phyloP scores from a whole-genome alignment of 2,113 vertebrate genomes.

The Grammomys dolichurus region DNA sequence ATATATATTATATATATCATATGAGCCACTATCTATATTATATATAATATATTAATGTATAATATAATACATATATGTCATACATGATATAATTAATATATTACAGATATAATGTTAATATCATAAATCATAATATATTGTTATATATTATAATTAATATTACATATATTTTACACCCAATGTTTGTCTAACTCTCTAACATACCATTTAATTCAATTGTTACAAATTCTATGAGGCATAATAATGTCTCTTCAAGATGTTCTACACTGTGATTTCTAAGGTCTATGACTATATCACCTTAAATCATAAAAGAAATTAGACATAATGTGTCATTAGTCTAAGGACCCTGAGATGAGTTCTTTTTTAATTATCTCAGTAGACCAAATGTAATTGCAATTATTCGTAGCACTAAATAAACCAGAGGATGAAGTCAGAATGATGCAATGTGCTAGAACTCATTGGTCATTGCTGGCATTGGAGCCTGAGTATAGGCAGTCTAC shows the following conservation, averaged over 20 bases:
- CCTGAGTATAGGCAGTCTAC: not conserved
- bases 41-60: not conserved
- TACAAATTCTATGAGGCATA: not conserved
- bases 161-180: not conserved
- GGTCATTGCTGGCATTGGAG: not conserved
- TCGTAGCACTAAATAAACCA: not conserved
- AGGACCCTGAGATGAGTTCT: not conserved
- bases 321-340: not conserved
- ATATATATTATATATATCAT: not conserved
- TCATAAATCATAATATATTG: not conserved
- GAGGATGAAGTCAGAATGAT: not conserved
- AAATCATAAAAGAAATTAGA: not conserved
- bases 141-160: not conserved
- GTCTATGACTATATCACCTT: not conserved
- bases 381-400: not conserved
- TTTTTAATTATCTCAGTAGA: not conserved
- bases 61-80: not conserved
- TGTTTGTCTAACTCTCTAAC: not conserved
- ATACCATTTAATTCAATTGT: not conserved
- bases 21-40: too few species aligned
- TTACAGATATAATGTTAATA: too few species aligned
- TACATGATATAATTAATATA: not conserved
- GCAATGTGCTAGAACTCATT: not conserved
- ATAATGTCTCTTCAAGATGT: not conserved
- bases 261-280: not conserved